phyloP scores from a whole-genome alignment of 2,113 vertebrate species.

The Larimichthys crocea region DNA sequence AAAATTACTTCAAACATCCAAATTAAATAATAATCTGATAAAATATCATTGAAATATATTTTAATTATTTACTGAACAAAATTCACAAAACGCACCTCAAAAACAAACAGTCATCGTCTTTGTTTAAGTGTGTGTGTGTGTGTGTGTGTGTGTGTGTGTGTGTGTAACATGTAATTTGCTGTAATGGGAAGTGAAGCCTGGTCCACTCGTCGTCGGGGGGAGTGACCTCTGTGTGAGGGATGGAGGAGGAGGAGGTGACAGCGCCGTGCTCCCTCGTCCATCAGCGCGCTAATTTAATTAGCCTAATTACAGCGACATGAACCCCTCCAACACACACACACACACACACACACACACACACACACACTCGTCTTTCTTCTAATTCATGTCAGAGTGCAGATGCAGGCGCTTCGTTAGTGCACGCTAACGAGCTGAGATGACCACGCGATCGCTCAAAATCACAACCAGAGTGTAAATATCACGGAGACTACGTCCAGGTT shows the following conservation, averaged over 20 bases:
- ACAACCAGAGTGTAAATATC: not conserved
- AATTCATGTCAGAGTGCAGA: slow-evolving; percentile 61
- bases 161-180: slow-evolving; percentile 11
- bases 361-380: slow-evolving; percentile 21
- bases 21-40: too few species aligned
- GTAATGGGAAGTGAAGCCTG: slow-evolving; percentile 65
- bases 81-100: too few species aligned
- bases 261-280: slow-evolving; percentile 79
- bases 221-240: slow-evolving; percentile 68
- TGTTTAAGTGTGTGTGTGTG: not conserved
- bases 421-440: slow-evolving; percentile 73
- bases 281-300: slow-evolving; percentile 86
- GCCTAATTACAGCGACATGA: slow-evolving; percentile 80
- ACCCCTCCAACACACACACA: slow-evolving; percentile 27
- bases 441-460: slow-evolving; percentile 9
- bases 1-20: too few species aligned
- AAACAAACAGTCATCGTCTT: too few species aligned
- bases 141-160: not conserved
- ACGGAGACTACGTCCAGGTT: too few species aligned
- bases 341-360: slow-evolving; percentile 17
- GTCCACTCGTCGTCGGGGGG: slow-evolving; percentile 49
- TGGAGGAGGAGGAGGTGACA: slow-evolving; percentile 69
- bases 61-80: too few species aligned
- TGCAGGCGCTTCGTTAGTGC: slow-evolving; percentile 62
- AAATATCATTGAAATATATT: too few species aligned